Conservation (phyloP, 2,113 vertebrate genomes). For the Halcyon malimbica region DNA sequence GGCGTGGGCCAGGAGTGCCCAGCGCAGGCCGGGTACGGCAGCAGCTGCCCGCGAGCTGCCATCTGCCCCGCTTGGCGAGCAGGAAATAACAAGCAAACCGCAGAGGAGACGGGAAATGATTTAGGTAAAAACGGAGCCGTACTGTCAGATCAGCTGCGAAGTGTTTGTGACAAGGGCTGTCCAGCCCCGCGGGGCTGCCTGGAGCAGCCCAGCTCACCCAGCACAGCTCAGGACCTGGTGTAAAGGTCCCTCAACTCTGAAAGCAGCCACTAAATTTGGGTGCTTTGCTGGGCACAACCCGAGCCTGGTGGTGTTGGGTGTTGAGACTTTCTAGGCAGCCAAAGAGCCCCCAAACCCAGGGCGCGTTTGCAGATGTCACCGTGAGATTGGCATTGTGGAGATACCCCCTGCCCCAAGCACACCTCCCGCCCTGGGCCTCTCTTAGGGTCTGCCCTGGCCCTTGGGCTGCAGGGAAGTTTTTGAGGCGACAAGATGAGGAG, state of each 20-base stretch:
- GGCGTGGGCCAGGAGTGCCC: background rate
- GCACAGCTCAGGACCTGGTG: background rate
- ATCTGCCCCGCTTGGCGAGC: background rate
- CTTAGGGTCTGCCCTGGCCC: background rate
- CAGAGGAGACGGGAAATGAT: conserved; percentile 47
- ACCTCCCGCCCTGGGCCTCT: background rate
- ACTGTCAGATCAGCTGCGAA: background rate
- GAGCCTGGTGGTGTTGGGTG: background rate
- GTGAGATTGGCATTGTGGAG: rapidly evolving
- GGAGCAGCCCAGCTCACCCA: background rate
- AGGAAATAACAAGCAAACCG: conserved; percentile 62
- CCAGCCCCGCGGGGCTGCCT: background rate
- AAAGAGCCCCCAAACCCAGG: background rate
- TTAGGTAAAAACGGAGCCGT: background rate
- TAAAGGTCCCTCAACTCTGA: background rate
- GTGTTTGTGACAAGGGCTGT: rapidly evolving
- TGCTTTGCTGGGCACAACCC: rapidly evolving
- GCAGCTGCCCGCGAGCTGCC: background rate
- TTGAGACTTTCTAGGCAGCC: background rate
- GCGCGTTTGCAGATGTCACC: rapidly evolving
- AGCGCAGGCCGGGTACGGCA: rapidly evolving
- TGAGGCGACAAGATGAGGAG: rapidly evolving
- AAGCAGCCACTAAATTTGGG: background rate
- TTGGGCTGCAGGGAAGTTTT: background rate
- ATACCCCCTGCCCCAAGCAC: background rate